Evolutionary conservation across 2,797 vertebrate species (phyloP).

Genomic region (Garrulus glandarius): DNA sequence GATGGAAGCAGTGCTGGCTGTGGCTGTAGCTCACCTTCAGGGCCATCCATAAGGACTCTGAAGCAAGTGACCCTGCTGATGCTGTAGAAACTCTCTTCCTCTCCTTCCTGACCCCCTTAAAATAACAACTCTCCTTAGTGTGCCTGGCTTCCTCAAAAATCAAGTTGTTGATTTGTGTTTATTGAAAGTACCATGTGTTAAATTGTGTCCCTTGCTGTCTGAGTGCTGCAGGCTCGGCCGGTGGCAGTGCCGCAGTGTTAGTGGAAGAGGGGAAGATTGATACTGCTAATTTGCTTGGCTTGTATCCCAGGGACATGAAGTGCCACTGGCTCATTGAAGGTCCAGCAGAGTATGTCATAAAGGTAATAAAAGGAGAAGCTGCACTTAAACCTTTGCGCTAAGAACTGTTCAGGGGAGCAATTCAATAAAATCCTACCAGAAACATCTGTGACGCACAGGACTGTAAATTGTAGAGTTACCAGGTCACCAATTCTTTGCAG

Average conservation of each 20-base stretch:
- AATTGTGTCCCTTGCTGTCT: background rate
- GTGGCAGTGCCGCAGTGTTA: background rate
- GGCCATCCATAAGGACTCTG: background rate
- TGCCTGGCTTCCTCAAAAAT: background rate
- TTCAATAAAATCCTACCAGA: conserved; percentile 23
- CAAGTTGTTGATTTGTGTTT: background rate
- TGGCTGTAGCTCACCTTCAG: background rate
- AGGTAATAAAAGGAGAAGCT: conserved; percentile 46
- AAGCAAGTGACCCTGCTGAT: background rate
- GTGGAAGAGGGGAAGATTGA: conserved; percentile 41
- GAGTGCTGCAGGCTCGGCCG: background rate
- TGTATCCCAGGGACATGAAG: conserved; percentile 4
- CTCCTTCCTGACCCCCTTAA: background rate
- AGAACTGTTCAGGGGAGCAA: background rate
- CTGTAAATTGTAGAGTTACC: background rate
- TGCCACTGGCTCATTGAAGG: conserved; percentile 55
- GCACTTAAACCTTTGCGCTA: background rate
- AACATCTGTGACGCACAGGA: background rate
- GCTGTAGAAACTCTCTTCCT: background rate
- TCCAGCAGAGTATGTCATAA: conserved; percentile 15
- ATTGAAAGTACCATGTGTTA: background rate
- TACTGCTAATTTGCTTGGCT: conserved; percentile 41
- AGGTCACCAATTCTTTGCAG: background rate
- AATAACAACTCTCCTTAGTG: background rate
- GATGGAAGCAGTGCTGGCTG: background rate